Percentiles rank a stretch among this genome's conserved stretches.
Conservation (phyloP, 2,797 vertebrate species). For the Orestias chungarensis region DNA sequence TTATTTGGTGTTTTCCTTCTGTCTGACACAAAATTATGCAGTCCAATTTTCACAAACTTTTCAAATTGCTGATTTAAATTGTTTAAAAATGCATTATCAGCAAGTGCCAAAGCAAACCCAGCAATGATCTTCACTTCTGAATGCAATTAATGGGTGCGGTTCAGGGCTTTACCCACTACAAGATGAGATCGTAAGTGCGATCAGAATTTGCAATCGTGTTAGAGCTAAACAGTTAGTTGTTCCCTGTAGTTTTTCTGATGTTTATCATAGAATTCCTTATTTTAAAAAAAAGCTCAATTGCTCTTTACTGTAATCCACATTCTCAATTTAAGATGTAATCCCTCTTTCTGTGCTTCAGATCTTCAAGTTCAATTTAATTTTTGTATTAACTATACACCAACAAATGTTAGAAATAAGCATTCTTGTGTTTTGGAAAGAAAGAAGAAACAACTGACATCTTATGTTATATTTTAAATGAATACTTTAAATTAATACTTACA, state of each 20-base stretch:
- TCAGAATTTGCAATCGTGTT: constrained; percentile 41
- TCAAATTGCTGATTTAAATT: constrained; percentile 26
- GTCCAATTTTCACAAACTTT: constrained; percentile 35
- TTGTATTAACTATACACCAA: not conserved
- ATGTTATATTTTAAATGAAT: no score
- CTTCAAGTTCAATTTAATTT: no score
- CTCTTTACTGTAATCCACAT: not conserved
- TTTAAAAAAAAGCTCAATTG: not conserved
- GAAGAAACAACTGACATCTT: no score
- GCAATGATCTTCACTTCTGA: constrained; percentile 34
- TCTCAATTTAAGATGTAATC: not conserved
- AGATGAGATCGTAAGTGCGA: constrained; percentile 27
- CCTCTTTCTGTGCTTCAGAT: not conserved
- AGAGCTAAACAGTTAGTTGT: constrained; percentile 11
- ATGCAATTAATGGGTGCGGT: constrained; percentile 28
- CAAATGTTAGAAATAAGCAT: no score
- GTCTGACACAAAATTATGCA: constrained; percentile 9
- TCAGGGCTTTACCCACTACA: constrained; percentile 1
- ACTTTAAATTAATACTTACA: no score
- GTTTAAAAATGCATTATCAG: constrained; percentile 41
- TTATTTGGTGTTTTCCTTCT: constrained; percentile 1
- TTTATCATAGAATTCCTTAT: constrained; percentile 17
- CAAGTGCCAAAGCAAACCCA: constrained; percentile 33
- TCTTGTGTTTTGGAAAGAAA: no score
- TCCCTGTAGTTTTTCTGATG: not conserved